These are phyloP conservation scores for Ciconia nigra DNA, from an alignment of 2,797 vertebrate genomes.

Conservation along the genomic window DNA sequence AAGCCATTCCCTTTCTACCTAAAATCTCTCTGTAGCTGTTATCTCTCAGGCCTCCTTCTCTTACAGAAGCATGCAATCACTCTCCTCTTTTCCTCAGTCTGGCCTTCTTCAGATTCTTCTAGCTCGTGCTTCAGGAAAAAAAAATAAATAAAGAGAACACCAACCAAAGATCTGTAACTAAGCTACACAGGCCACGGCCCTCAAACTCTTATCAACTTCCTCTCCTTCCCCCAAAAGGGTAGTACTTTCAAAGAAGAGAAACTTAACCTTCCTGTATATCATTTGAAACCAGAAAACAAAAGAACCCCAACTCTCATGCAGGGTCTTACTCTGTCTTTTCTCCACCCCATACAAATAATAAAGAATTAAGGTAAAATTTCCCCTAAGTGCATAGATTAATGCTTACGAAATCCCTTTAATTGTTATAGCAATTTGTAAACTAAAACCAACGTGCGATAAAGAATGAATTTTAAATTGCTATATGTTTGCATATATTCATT, in stretches of 20 bases:
- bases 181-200: background rate
- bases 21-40: background rate
- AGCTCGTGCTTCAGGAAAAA: background rate
- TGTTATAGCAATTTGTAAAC: background rate
- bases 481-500: conserved; percentile 16
- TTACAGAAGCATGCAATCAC: background rate
- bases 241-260: background rate
- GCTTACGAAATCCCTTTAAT: background rate
- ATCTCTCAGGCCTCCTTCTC: background rate
- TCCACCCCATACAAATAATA: background rate
- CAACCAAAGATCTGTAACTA: background rate
- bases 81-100: background rate
- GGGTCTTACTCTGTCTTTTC: background rate
- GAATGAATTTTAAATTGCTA: background rate
- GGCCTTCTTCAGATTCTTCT: background rate
- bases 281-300: background rate
- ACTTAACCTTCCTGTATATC: background rate
- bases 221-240: background rate
- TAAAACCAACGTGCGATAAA: background rate
- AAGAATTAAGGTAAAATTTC: background rate
- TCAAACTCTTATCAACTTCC: background rate
- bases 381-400: background rate
- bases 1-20: background rate
- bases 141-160: background rate
- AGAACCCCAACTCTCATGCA: background rate